A percentile compares a stretch with the other conserved stretches of the same genome.
phyloP scores from a whole-genome alignment of 2,888 invertebrate genomes.

The Piscicola geometra region DNA sequence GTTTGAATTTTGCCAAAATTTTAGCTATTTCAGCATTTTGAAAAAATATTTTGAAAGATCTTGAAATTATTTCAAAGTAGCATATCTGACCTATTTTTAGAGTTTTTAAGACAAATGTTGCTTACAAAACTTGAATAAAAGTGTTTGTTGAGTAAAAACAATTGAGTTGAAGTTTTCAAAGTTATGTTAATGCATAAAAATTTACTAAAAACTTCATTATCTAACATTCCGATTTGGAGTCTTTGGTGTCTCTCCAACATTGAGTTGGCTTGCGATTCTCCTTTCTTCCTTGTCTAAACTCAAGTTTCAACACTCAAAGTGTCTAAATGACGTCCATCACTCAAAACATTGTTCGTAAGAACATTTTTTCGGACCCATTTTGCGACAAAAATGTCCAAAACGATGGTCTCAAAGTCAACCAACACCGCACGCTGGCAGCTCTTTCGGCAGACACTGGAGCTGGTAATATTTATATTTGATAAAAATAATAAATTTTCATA shows the following conservation, averaged over 20 bases:
- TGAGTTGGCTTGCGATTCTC: not conserved
- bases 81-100: no score
- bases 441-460: constrained; percentile 45
- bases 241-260: constrained; percentile 13
- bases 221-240: not conserved
- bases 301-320: not conserved
- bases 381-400: not conserved
- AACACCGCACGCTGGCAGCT: constrained; percentile 51
- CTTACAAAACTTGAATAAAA: no score
- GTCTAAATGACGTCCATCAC: constrained; percentile 50
- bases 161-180: not conserved
- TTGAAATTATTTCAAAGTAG: no score
- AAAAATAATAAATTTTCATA: not conserved
- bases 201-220: not conserved
- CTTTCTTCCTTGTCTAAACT: not conserved
- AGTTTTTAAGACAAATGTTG: no score
- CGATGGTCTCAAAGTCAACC: constrained; percentile 49
- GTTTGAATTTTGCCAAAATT: no score
- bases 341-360: constrained; percentile 51
- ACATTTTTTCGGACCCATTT: constrained; percentile 49
- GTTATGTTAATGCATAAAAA: not conserved
- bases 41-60: no score
- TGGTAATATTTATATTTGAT: constrained; percentile 11
- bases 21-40: no score
- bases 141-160: no score